Evolutionary conservation across 1,140 invertebrate genomes (phyloP), one percentile per base, ranked within the genome.

Genomic region (Drosophila athabasca): DNA sequence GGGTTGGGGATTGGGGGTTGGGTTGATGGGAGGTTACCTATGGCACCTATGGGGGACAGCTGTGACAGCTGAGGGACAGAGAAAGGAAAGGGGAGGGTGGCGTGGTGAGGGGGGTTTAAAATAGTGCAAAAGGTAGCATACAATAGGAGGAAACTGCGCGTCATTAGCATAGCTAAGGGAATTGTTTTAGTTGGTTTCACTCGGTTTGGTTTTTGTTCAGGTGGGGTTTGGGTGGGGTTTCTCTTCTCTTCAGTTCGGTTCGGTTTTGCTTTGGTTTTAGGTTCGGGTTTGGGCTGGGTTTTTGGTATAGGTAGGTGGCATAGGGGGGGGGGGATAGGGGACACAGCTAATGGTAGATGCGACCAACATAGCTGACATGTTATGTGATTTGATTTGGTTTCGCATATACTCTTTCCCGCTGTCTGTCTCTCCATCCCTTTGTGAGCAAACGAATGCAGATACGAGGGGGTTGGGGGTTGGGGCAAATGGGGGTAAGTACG

Each of bases 381-480:
- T 85, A 84, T 85, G 81, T 87, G 81, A 84, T 84, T 84, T 84
- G 65, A 84, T 83, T 82, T 82, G 67, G 75, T 75, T 85, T 79
- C 71, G 43, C 77, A 46, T 19, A 52, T 19, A 52, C 71, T 53
- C 62, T 55, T 49, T 39, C 31, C 19, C 13, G 7, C 51, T n/a
- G 13, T 35, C 51, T n/a, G 13, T 35, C 8, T 17, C 31, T 26
- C 11, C 13, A 9, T 15, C 8, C 4, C 39, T 7, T 22, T 9
- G 5, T 41, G 9, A 11, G 11, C 35, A 0, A 13, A 13, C 35
- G 35, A 13, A 13, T 39, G 35, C 9, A 13, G 35, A 13, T 39
- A 35, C 11, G 24, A 0, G 0, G 11, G 11, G 35, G 11, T n/a
- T n/a, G 17, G 0, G 24, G 0, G 29, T 13, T 29, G 29, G n/a